Base-by-base conservation (phyloP, 2,797 vertebrate species). In the Percopsis omiscomaycus region DNA sequence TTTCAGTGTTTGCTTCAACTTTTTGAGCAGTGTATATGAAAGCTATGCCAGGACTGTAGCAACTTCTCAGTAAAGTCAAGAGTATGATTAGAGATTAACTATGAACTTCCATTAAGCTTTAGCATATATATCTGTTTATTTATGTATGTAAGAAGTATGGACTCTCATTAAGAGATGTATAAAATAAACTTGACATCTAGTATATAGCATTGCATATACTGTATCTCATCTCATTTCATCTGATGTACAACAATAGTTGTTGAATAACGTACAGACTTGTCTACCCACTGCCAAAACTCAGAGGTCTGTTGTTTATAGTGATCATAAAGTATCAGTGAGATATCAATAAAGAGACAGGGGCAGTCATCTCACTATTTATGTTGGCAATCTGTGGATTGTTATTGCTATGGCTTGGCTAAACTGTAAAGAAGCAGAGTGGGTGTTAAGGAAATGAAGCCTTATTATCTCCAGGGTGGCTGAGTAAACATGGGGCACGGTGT, bases 391-490 rank as follows among this genome's bases (percentile, higher is more conserved):
- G 64, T 45, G 56, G 55, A 64, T 74, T 79, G 71, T 71, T 77
- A 69, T 78, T 64, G 44, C 30, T 68, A 9, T 47, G 37, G 14
- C 22, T 22, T 55, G 59, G 15, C 51, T 73, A 61, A 27, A 53
- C 29, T 59, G 66, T 66, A 58, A 77, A 62, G 75, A 70, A 73
- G 63, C 53, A 49, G 62, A 64, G 71, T 64, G 80, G 83, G 86
- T 85, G 82, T 70, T 59, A 69, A 8, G 15, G 75, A 75, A 78
- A 79, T 80, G 69, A 56, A 67, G 42, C 53, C 61, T 66, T 55
- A 55, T 69, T 76, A 73, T 78, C 77, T 64, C 42, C 61, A 68
- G 59, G 29, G 66, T 30, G 6, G 61, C 68, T 64, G 59, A 82
- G 67, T 68, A 81, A 83, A 87, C 78, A 81, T 2, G 6, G 4